These are phyloP conservation scores for Schlechtendalia chinensis DNA, from an alignment of 1,140 invertebrate genomes.

Conservation along the genomic window DNA sequence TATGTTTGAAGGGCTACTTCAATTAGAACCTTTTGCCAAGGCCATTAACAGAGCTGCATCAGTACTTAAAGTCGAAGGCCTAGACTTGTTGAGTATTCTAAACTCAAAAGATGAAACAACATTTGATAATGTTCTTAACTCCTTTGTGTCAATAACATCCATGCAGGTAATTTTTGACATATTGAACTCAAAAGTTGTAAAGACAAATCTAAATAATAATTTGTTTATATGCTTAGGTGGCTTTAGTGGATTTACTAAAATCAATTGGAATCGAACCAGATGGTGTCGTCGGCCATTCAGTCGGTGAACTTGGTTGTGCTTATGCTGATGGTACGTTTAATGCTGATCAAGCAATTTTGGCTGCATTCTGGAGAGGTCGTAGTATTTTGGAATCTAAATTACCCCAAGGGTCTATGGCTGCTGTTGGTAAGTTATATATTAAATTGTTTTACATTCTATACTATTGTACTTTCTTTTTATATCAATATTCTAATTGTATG, in stretches of 20 bases:
- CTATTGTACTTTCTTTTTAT: not conserved
- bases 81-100: constrained; percentile 81
- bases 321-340: constrained; percentile 95
- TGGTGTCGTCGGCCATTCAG: constrained; percentile 94
- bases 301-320: constrained; percentile 91
- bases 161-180: constrained; percentile 68
- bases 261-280: constrained; percentile 78
- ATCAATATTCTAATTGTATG: not conserved
- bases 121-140: constrained; percentile 80
- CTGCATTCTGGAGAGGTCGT: constrained; percentile 88
- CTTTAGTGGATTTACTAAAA: constrained; percentile 81
- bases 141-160: constrained; percentile 90
- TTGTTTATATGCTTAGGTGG: constrained; percentile 62
- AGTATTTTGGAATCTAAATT: constrained; percentile 79
- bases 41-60: constrained; percentile 75
- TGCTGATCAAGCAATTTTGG: constrained; percentile 85
- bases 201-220: not conserved
- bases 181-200: not conserved
- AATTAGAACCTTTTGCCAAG: constrained; percentile 74
- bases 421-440: constrained; percentile 59
- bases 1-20: constrained; percentile 84
- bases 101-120: constrained; percentile 71
- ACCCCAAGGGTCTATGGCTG: constrained; percentile 59
- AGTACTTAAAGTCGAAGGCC: constrained; percentile 70
- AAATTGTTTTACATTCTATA: not conserved